A percentile compares a stretch with the other conserved stretches of the same genome.
These are phyloP conservation scores for Byasa hedistus DNA, from an alignment of 2,888 invertebrate species.

Conservation along the genomic window DNA sequence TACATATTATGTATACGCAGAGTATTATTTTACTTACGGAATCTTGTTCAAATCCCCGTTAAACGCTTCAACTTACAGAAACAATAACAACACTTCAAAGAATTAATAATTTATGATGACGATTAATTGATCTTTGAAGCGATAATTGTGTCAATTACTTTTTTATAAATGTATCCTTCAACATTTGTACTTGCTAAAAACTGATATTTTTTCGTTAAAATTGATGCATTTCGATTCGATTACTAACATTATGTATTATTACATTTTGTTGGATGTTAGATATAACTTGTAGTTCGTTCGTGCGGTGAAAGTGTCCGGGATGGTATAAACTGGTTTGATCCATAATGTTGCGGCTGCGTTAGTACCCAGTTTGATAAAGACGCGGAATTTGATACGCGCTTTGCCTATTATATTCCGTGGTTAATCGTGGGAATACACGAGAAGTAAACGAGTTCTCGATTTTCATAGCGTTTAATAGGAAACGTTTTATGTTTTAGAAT, in stretches of 20 bases:
- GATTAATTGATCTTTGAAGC: no score
- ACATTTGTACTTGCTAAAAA: no score
- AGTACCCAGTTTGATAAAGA: constrained; percentile 26
- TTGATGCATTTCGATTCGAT: constrained; percentile 1
- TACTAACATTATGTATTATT: constrained; percentile 35
- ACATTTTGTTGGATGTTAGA: constrained; percentile 37
- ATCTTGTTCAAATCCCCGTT: no score
- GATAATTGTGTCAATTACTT: no score
- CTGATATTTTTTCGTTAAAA: no score
- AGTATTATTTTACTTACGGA: no score
- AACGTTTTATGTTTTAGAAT: constrained; percentile 16
- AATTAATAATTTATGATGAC: no score
- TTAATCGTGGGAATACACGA: constrained; percentile 29
- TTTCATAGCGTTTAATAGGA: constrained; percentile 16
- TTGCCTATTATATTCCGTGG: constrained; percentile 30
- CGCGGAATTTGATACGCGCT: constrained; percentile 32
- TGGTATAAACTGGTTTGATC: constrained; percentile 41
- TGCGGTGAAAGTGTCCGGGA: constrained; percentile 50
- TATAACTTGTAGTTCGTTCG: constrained; percentile 38
- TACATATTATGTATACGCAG: no score
- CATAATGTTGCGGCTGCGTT: constrained; percentile 25
- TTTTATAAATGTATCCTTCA: no score
- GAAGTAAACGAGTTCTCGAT: constrained; percentile 26
- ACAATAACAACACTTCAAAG: no score
- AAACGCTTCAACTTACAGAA: no score